These are phyloP conservation scores for Drosophila navojoa DNA, from an alignment of 1,140 invertebrate genomes.

Conservation along the genomic window DNA sequence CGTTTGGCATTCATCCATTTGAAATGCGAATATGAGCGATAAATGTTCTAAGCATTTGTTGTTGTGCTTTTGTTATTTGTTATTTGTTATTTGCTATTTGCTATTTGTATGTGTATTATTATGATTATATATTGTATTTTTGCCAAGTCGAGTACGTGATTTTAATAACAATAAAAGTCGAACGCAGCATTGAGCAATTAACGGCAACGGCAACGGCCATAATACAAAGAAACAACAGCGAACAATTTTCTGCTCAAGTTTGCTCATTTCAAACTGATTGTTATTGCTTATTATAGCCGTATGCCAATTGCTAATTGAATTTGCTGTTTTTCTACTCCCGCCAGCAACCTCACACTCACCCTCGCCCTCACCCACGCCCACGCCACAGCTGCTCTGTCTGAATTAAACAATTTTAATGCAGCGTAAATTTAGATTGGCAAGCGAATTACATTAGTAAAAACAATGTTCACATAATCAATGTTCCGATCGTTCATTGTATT, in stretches of 20 bases:
- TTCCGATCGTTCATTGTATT: constrained; percentile 13
- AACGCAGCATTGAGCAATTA: constrained; percentile 73
- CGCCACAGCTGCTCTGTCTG: background rate
- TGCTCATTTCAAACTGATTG: constrained; percentile 51
- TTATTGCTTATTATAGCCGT: constrained; percentile 49
- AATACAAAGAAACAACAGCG: constrained; percentile 31
- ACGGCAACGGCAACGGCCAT: constrained; percentile 38
- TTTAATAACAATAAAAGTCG: constrained; percentile 78
- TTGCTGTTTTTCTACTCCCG: constrained; percentile 40
- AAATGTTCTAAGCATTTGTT: constrained; percentile 42
- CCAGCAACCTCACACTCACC: background rate
- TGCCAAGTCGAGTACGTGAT: constrained; percentile 64
- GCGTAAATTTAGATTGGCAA: constrained; percentile 51
- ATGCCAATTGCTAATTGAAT: constrained; percentile 75
- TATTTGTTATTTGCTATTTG: no score
- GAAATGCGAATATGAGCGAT: constrained; percentile 32
- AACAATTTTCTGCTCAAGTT: constrained; percentile 57
- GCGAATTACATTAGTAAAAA: constrained; percentile 55
- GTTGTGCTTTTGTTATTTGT: constrained; percentile 16
- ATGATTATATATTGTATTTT: constrained; percentile 16
- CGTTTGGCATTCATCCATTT: constrained; percentile 38
- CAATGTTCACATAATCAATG: constrained; percentile 58
- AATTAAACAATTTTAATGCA: constrained; percentile 69
- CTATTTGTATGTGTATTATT: background rate
- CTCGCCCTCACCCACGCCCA: no score